Conservation (phyloP, 2,797 vertebrate species). For the Cheirogaleus major region DNA sequence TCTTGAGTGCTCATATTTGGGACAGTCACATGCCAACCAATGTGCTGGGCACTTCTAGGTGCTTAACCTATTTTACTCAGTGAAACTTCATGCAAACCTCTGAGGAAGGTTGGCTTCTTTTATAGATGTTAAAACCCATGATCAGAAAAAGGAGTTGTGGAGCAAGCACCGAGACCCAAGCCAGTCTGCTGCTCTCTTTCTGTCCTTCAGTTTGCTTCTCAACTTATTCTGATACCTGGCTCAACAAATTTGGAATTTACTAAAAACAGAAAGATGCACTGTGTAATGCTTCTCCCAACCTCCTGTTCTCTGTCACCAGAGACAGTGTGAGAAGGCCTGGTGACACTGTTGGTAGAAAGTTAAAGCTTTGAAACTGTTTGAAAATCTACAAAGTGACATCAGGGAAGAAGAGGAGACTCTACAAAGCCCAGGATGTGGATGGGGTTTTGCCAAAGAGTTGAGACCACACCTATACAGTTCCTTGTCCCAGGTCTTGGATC, state of each 20-base stretch:
- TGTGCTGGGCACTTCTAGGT: background rate
- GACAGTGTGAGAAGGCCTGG: background rate
- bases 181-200: background rate
- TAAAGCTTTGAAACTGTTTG: slow-evolving; percentile 44
- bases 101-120: background rate
- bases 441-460: background rate
- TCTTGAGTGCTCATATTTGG: background rate
- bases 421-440: background rate
- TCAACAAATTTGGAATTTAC: slow-evolving; percentile 25
- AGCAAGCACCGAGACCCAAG: background rate
- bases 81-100: background rate
- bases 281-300: background rate
- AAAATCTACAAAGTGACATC: background rate
- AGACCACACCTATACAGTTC: background rate
- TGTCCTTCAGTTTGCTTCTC: background rate
- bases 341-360: background rate
- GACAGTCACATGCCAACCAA: background rate
- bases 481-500: background rate
- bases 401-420: background rate
- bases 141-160: background rate
- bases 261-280: background rate
- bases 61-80: background rate
- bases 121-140: background rate
- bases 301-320: background rate
- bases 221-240: background rate